Evolutionary conservation across 2,888 invertebrate genomes (phyloP).

Genomic region (Timema podura): DNA sequence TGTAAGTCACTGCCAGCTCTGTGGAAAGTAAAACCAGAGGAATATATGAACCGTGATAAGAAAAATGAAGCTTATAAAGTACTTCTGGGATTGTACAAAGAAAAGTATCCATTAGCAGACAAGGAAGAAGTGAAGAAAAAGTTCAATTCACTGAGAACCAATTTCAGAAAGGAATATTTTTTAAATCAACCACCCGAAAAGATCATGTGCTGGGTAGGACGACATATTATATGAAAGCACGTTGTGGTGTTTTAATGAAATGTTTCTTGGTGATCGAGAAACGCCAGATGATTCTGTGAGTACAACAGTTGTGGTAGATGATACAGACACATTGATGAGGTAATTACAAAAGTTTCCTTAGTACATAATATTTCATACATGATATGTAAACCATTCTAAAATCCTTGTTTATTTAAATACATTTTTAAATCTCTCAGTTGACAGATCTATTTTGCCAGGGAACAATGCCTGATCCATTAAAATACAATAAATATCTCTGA

Average conservation of each 20-base stretch:
- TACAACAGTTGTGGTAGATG: background rate
- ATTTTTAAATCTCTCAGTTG: background rate
- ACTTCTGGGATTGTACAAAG: background rate
- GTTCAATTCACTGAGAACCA: background rate
- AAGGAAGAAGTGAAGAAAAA: background rate
- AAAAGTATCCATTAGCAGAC: background rate
- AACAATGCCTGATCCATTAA: background rate
- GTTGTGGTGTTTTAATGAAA: background rate
- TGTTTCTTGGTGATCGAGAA: background rate
- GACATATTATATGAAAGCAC: background rate
- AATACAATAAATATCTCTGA: conserved; percentile 1
- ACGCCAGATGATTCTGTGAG: background rate
- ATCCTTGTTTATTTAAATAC: too few species aligned
- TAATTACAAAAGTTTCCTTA: background rate
- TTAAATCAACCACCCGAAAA: background rate
- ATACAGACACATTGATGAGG: background rate
- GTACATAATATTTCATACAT: background rate
- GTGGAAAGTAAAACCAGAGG: too few species aligned
- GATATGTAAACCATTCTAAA: too few species aligned
- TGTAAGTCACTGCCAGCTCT: too few species aligned
- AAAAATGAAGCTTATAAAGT: background rate
- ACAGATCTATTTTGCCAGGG: background rate
- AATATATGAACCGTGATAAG: background rate
- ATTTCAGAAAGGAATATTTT: background rate
- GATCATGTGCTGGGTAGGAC: background rate